Evolutionary conservation across 2,113 vertebrate species (phyloP).

Genomic region (Urocolius indicus): DNA sequence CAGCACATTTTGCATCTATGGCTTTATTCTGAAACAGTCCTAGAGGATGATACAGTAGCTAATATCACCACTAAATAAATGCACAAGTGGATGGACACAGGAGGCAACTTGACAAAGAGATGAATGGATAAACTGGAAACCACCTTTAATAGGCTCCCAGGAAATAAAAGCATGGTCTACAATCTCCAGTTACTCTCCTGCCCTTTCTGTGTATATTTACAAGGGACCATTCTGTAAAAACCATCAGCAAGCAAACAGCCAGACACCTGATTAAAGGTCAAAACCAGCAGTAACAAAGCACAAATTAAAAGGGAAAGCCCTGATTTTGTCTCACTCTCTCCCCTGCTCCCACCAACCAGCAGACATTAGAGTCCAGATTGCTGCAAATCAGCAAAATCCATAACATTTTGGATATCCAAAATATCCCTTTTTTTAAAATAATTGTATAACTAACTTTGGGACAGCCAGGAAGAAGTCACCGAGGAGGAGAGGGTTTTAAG

Average conservation of each 20-base stretch:
- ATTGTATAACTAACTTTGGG: neutral
- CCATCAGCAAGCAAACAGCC: constrained; percentile 35
- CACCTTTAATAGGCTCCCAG: constrained; percentile 34
- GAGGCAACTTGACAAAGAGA: constrained; percentile 60
- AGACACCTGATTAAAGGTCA: constrained; percentile 54
- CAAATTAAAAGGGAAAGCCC: constrained; percentile 29
- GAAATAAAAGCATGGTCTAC: constrained; percentile 41
- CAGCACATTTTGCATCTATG: constrained; percentile 38
- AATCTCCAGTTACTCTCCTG: constrained; percentile 44
- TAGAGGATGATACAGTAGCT: constrained; percentile 56
- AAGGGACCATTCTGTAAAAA: constrained; percentile 38
- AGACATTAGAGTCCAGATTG: neutral
- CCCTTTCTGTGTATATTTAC: constrained; percentile 60
- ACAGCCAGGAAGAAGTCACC: neutral
- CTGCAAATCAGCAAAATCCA: neutral
- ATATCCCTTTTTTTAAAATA: no score
- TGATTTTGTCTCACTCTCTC: neutral
- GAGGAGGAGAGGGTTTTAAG: neutral
- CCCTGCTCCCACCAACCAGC: neutral
- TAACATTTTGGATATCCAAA: neutral
- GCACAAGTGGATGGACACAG: constrained; percentile 45
- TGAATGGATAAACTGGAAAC: constrained; percentile 20
- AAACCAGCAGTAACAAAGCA: constrained; percentile 11
- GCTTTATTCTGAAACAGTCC: constrained; percentile 50
- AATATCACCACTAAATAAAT: constrained; percentile 54